Evolutionary conservation across 2,113 vertebrate genomes (phyloP).

Genomic region (Dascyllus trimaculatus): DNA sequence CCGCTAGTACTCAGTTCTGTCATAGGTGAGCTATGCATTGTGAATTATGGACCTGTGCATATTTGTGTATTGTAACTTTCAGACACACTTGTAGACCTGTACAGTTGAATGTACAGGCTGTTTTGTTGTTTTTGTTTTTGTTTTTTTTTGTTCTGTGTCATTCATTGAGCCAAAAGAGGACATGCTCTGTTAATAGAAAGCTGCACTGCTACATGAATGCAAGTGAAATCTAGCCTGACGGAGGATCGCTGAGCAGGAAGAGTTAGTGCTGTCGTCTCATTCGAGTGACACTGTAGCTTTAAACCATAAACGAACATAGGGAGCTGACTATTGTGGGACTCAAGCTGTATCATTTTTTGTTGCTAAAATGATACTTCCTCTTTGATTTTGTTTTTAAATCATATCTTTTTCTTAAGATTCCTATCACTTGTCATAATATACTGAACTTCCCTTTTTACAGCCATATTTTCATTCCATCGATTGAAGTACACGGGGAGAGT

Average conservation of each 20-base stretch:
- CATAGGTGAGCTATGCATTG: conserved; percentile 82
- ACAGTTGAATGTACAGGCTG: conserved; percentile 54
- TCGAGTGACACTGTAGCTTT: conserved; percentile 52
- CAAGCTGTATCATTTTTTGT: conserved; percentile 11
- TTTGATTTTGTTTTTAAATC: conserved; percentile 50
- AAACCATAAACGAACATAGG: conserved; percentile 40
- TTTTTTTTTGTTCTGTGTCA: conserved; percentile 30
- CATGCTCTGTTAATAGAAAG: conserved; percentile 9
- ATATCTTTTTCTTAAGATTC: conserved; percentile 53
- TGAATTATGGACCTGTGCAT: conserved; percentile 80
- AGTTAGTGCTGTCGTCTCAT: conserved; percentile 18
- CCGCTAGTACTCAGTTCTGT: conserved; percentile 67
- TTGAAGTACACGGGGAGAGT: conserved; percentile 67
- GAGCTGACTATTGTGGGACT: conserved; percentile 33
- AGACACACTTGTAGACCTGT: conserved; percentile 44
- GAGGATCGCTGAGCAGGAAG: conserved; percentile 6
- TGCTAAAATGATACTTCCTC: conserved; percentile 23
- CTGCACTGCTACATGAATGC: not conserved
- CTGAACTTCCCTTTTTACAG: conserved; percentile 64
- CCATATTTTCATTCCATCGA: conserved; percentile 71
- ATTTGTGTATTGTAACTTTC: conserved; percentile 49
- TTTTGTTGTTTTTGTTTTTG: conserved; percentile 26
- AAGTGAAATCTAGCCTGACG: not conserved
- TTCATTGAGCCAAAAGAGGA: conserved; percentile 66
- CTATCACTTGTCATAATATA: conserved; percentile 58